A percentile compares a stretch with the other conserved stretches of the same genome.
These are phyloP conservation scores for Acrocephalus kingi DNA, from an alignment of 2,113 vertebrate genomes.

Conservation along the genomic window DNA sequence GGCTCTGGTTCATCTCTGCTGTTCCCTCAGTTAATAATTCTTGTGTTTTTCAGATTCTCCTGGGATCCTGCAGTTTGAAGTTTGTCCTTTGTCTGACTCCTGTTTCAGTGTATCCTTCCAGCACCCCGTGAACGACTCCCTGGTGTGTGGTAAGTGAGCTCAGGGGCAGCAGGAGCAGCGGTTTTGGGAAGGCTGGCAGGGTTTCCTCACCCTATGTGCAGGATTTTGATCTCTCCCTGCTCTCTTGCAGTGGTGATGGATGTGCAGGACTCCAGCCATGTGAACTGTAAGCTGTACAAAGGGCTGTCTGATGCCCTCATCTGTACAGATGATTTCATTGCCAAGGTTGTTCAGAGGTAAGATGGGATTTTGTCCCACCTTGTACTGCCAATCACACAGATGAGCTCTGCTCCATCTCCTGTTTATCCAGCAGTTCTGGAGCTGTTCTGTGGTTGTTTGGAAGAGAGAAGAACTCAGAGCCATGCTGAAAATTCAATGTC, in stretches of 20 bases:
- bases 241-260: slow-evolving; percentile 94
- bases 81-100: slow-evolving; percentile 93
- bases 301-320: slow-evolving; percentile 95
- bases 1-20: background rate
- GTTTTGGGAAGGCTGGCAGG: background rate
- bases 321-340: slow-evolving; percentile 98
- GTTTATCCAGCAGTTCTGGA: background rate
- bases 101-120: slow-evolving; percentile 97
- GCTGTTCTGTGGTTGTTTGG: background rate
- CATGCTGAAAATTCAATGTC: background rate
- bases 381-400: rapidly evolving
- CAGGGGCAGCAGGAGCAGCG: background rate
- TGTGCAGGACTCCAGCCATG: slow-evolving; percentile 92
- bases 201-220: rapidly evolving
- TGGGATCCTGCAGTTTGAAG: slow-evolving; percentile 95
- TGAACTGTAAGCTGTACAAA: slow-evolving; percentile 96
- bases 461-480: background rate
- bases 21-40: background rate
- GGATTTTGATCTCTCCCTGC: background rate
- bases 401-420: rapidly evolving
- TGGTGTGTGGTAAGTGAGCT: slow-evolving; percentile 91
- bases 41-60: slow-evolving; percentile 81
- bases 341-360: slow-evolving; percentile 98
- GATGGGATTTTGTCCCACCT: background rate
- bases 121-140: slow-evolving; percentile 96